phyloP scores from a whole-genome alignment of 2,888 invertebrate genomes.

The Diogma glabrata region DNA sequence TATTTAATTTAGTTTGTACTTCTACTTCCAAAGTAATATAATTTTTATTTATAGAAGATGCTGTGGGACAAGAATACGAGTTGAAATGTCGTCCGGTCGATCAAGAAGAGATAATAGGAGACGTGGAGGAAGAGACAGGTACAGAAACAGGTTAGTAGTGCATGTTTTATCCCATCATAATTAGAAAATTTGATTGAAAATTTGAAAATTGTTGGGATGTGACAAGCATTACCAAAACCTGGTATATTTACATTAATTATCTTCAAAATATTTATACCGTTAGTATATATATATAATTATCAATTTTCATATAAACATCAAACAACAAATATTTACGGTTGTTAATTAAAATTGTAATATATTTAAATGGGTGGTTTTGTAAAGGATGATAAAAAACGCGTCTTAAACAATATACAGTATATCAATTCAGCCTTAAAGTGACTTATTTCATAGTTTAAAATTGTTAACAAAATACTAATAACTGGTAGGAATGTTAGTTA shows the following conservation, averaged over 20 bases:
- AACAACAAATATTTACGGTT: no score
- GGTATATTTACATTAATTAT: not conserved
- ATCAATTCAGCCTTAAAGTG: no score
- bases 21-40: not conserved
- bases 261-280: not conserved
- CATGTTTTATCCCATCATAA: slow-evolving; percentile 5
- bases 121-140: slow-evolving; percentile 28
- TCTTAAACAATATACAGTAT: no score
- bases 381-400: no score
- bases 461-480: no score
- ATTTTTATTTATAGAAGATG: slow-evolving; percentile 49
- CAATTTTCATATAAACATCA: no score
- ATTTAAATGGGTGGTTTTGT: no score
- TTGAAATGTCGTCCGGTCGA: slow-evolving; percentile 86
- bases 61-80: slow-evolving; percentile 80
- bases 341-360: no score
- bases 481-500: no score
- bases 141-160: slow-evolving; percentile 18
- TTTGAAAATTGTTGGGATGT: slow-evolving; percentile 4
- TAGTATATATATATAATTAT: not conserved
- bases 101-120: slow-evolving; percentile 59
- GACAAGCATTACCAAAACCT: slow-evolving; percentile 6
- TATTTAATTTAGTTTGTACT: no score
- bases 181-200: slow-evolving; percentile 10
- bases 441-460: no score